Evolutionary conservation across 2,888 invertebrate species (phyloP).

Genomic region (Cryptocephalus primarius): DNA sequence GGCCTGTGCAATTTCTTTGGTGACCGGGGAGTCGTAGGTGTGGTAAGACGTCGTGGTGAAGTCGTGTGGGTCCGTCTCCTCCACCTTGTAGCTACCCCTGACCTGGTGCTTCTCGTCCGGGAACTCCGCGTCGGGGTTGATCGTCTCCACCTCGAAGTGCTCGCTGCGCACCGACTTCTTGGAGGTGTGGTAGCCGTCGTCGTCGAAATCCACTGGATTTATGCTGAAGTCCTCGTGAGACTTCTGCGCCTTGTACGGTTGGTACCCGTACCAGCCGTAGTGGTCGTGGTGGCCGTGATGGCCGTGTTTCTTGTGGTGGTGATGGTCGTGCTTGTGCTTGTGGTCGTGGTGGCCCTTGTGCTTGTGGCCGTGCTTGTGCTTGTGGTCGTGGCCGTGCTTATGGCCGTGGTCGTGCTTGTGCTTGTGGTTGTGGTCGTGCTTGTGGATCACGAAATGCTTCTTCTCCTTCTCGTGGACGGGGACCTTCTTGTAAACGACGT

Average conservation of each 20-base stretch:
- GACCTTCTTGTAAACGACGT: constrained; percentile 5
- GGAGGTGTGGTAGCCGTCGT: constrained; percentile 10
- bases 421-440: constrained; percentile 30
- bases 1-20: constrained; percentile 11
- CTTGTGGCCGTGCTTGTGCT: constrained; percentile 17
- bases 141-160: constrained; percentile 10
- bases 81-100: constrained; percentile 12
- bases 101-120: constrained; percentile 7
- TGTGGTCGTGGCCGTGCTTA: constrained; percentile 20
- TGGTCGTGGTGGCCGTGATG: constrained; percentile 14
- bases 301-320: constrained; percentile 16
- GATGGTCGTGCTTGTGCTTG: constrained; percentile 10
- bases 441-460: constrained; percentile 47
- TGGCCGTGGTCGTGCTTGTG: constrained; percentile 17
- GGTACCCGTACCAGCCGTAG: neutral
- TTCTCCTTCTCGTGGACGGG: constrained; percentile 38
- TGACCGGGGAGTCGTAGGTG: constrained; percentile 10
- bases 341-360: constrained; percentile 20
- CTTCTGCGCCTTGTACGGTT: neutral
- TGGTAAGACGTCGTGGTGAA: constrained; percentile 11
- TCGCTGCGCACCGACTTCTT: constrained; percentile 15
- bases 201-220: constrained; percentile 3
- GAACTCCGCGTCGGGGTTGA: constrained; percentile 6
- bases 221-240: neutral
- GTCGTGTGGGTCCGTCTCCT: constrained; percentile 13